Conservation (phyloP, 2,888 invertebrate genomes). For the Meiosimyza platycephala region DNA sequence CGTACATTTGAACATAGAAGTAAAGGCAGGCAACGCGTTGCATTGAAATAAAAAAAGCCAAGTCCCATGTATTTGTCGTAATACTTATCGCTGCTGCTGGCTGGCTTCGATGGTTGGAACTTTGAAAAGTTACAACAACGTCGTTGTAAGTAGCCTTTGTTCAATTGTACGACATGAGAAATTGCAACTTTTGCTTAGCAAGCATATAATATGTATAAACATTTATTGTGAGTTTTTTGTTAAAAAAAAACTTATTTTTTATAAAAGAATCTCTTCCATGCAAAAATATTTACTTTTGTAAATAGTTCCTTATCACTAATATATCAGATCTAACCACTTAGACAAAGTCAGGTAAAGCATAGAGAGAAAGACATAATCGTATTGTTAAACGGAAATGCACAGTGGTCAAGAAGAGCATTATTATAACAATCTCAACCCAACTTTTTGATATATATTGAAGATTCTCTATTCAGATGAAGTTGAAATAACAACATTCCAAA, state of each 20-base stretch:
- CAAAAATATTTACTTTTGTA: no score
- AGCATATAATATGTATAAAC: conserved; percentile 9
- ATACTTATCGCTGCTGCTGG: conserved; percentile 1
- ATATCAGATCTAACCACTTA: no score
- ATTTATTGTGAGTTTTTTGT: not conserved
- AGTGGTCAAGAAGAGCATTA: no score
- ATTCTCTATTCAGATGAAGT: no score
- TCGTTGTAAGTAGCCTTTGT: conserved; percentile 27
- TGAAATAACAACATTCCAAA: no score
- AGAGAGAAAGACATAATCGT: no score
- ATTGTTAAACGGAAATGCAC: no score
- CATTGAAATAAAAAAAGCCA: conserved; percentile 6
- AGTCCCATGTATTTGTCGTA: conserved; percentile 25
- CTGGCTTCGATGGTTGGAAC: not conserved
- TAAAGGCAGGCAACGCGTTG: conserved; percentile 1
- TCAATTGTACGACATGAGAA: conserved; percentile 2
- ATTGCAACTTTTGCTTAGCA: conserved; percentile 26
- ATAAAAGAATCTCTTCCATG: no score
- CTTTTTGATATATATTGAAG: no score
- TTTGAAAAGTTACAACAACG: conserved; percentile 12
- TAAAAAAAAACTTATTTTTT: no score
- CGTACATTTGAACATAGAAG: conserved; percentile 14
- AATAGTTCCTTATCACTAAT: not conserved
- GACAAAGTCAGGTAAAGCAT: no score
- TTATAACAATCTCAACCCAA: no score